Conservation (phyloP, 2,797 vertebrate species). For the Heliangelus exortis region DNA sequence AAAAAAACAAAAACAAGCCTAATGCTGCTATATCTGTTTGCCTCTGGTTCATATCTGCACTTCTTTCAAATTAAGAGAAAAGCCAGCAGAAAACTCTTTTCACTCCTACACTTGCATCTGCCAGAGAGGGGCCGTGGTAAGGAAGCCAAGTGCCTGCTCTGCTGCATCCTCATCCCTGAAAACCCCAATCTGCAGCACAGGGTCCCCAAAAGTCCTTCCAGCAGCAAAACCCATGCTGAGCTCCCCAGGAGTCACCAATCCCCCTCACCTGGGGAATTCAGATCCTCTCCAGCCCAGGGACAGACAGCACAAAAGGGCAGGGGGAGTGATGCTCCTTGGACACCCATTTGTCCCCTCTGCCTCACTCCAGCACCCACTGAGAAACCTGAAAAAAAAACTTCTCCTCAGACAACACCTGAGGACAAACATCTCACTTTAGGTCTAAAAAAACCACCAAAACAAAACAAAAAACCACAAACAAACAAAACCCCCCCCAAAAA, state of each 20-base stretch:
- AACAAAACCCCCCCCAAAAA: no score
- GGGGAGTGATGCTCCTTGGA: neutral
- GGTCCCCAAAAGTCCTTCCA: neutral
- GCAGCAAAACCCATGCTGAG: slow-evolving; percentile 14
- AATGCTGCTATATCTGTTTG: neutral
- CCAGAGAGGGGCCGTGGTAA: neutral
- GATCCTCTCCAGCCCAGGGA: slow-evolving; percentile 15
- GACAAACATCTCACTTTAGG: neutral
- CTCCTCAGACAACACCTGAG: neutral
- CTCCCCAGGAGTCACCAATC: neutral
- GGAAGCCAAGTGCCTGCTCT: slow-evolving; percentile 43
- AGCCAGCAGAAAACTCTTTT: neutral
- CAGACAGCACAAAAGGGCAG: neutral
- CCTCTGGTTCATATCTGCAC: neutral
- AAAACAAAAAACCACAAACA: no score
- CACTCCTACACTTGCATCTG: neutral
- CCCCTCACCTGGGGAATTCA: neutral
- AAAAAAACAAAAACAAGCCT: neutral
- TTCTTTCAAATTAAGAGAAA: neutral
- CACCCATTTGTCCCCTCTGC: neutral
- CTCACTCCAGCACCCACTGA: no score
- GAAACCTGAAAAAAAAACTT: neutral
- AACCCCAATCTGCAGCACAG: slow-evolving; percentile 36
- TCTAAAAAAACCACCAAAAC: no score
- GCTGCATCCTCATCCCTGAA: slow-evolving; percentile 24